Conservation (phyloP, 2,113 vertebrate genomes). For the Suncus etruscus region DNA sequence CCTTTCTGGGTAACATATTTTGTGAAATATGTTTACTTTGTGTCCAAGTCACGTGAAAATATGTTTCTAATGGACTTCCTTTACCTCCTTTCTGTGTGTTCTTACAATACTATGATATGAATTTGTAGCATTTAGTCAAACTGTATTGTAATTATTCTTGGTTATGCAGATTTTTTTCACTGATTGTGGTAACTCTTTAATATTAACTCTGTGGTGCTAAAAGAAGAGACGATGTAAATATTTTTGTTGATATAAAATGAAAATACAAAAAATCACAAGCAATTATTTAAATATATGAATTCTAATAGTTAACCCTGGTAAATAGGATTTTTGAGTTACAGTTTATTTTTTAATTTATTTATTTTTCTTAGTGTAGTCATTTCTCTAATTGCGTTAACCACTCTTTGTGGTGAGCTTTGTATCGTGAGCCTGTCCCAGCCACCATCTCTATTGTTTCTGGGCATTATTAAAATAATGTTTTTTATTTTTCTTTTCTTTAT, state of each 20-base stretch:
- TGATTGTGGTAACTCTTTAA: neutral
- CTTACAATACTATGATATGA: neutral
- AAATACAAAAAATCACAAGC: conserved; percentile 6
- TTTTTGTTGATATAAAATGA: neutral
- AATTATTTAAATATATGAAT: neutral
- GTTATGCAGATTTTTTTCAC: neutral
- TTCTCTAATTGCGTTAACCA: too few species aligned
- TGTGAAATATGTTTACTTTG: neutral
- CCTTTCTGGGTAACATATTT: neutral
- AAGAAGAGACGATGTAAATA: neutral
- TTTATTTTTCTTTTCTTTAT: too few species aligned
- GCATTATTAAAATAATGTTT: too few species aligned
- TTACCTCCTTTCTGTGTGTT: neutral
- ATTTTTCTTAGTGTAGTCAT: too few species aligned
- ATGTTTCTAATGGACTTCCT: neutral
- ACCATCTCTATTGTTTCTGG: too few species aligned
- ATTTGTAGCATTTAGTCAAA: neutral
- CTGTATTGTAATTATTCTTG: neutral
- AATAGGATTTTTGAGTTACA: too few species aligned
- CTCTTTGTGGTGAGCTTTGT: too few species aligned
- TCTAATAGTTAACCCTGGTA: neutral
- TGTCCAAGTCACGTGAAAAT: neutral
- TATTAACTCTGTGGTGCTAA: neutral
- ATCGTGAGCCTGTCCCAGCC: too few species aligned
- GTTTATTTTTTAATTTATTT: too few species aligned